Evolutionary conservation across 2,888 invertebrate species (phyloP).

Genomic region (Phalangium opilio): DNA sequence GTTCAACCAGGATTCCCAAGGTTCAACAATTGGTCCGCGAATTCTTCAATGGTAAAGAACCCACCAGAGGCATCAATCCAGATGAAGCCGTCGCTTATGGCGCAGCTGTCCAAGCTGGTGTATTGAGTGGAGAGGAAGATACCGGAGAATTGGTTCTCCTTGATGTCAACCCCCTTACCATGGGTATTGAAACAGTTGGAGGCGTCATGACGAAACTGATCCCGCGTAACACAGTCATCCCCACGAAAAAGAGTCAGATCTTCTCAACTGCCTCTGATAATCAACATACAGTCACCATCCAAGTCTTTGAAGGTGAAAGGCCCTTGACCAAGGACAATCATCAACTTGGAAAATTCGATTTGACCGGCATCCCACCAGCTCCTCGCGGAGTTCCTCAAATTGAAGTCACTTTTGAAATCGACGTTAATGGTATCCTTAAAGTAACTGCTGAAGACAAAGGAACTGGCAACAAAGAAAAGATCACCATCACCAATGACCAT

Average conservation of each 20-base stretch:
- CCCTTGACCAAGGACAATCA: constrained; percentile 99
- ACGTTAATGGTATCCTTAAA: constrained; percentile 68
- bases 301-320: constrained; percentile 96
- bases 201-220: constrained; percentile 99
- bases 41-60: constrained; percentile 95
- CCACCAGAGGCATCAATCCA: constrained; percentile 92
- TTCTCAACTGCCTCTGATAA: constrained; percentile 99
- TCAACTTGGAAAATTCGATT: constrained; percentile 91
- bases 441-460: constrained; percentile 99
- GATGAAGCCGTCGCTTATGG: constrained; percentile 99
- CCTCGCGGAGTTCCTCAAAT: constrained; percentile 86
- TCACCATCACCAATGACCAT: constrained; percentile 96
- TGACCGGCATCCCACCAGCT: constrained; percentile 91
- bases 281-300: constrained; percentile 96
- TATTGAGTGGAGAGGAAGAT: constrained; percentile 91
- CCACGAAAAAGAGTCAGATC: constrained; percentile 97
- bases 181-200: constrained; percentile 99
- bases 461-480: constrained; percentile 95
- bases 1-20: constrained; percentile 97
- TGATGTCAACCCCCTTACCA: constrained; percentile 94
- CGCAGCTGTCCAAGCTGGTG: constrained; percentile 96
- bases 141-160: constrained; percentile 90
- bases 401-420: constrained; percentile 87
- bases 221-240: constrained; percentile 93
- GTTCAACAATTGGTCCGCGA: constrained; percentile 48